Evolutionary conservation across 2,113 vertebrate species (phyloP), one percentile per base, ranked within the genome.

Genomic region (Gobio gobio): DNA sequence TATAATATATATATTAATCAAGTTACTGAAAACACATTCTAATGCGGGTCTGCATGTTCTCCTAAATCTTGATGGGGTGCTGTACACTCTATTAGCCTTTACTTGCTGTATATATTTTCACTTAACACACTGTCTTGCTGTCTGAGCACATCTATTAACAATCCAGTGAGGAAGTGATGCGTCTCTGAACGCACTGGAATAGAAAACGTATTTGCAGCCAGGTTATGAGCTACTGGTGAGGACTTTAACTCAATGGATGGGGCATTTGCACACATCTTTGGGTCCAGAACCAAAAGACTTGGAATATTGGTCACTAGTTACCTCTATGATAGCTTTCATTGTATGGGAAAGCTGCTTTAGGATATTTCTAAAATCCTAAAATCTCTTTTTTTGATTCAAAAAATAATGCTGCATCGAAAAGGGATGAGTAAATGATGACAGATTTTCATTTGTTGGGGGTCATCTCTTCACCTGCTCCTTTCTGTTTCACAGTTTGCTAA

Each of bases 121-220:
- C 68, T 84, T 40, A 83, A 75, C 33, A 76, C 73, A 75, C 73
- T 29, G 73, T 54, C 73, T 75, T 76, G 70, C 70, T 61, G 77
- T 45, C 77, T 78, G 77, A 61, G 56, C 33, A 40, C 56, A 6
- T 59, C 76, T 59, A 59, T 78, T 12, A 61, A 59, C 54, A 43
- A 78, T 78, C 76, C 54, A n/a, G 20, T 14, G 33, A 43, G 76
- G 77, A 78, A 78, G 33, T 78, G 22, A 78, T 78, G 54, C 77
- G 2, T 45, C 54, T 61, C 36, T 16, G 36, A 75, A 16, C 3
- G 43, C 45, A 75, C 13, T 75, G 45, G 72, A 24, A 75, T 75
- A 51, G 45, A 75, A 75, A 75, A 75, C 14, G 20, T 26, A 75
- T 75, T 75, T 51, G 45, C 72, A 74, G n/a, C 24, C 0, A 6